Base-by-base conservation (phyloP, 35 echinoderm and acorn worm genomes). In the Stichopus chloronotus region DNA sequence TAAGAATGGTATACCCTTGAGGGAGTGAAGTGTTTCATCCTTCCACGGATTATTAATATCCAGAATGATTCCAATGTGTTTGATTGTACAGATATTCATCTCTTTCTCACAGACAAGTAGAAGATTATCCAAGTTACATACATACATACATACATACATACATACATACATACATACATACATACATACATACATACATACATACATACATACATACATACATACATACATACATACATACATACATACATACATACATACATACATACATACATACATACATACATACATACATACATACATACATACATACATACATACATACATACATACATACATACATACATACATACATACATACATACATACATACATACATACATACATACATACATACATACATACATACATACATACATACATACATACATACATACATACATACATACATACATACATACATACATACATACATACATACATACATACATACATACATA, bases 211-310 rank as follows among this genome's bases (percentile, higher is more conserved):
- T 92, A 92, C 78, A 81, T 81, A 81, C 78, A 92, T 92, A 92
- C 56, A 92, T 92, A 92, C 78, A 92, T 92, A 92, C 78, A 92
- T 92, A 92, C 78, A 92, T 92, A 92, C 78, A 92, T 81, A 92
- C 78, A 92, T 81, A 92, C 78, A 92, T 79, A 80, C 58, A 92
- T 79, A 92, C 58, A 92, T 79, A 92, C 58, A 92, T 78, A 91
- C 55, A 90, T 81, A 81, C 25, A 81, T 81, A 81, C 25, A 81
- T 81, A 81, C 25, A 81, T 81, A 81, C 25, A 81, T 81, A 81
- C 25, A 81, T 81, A 81, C 25, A 81, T 81, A 81, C 25, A 81
- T 81, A 81, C 25, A 81, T 81, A 81, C 25, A 81, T 81, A 81
- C 25, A 81, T 81, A 81, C 25, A 81, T 81, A 81, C 25, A 81